Conservation (phyloP, 1,140 invertebrate genomes). For the Polypedilum pembai region DNA sequence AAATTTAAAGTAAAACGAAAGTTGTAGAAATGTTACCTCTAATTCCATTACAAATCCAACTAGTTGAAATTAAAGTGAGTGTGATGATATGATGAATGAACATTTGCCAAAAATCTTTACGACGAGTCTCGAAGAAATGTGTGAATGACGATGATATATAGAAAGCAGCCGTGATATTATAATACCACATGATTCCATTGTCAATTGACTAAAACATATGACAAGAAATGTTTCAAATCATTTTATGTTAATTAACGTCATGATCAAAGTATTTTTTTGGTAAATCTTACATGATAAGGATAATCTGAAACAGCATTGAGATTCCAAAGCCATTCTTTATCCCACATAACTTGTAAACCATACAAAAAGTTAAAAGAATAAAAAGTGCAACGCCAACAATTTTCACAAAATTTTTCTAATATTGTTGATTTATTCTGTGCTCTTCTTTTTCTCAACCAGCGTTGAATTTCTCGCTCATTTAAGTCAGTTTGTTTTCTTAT, state of each 20-base stretch:
- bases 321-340: constrained; percentile 92
- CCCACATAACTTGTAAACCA: constrained; percentile 77
- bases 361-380: constrained; percentile 77
- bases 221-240: not conserved
- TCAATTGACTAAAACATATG: constrained; percentile 52
- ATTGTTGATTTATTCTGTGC: constrained; percentile 80
- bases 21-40: no score
- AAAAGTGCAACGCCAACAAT: constrained; percentile 81
- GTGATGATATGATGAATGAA: constrained; percentile 94
- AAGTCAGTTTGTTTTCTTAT: constrained; percentile 81
- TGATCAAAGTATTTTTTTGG: no score
- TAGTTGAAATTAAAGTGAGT: constrained; percentile 79
- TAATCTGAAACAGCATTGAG: constrained; percentile 82
- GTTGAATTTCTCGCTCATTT: constrained; percentile 76
- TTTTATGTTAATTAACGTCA: no score
- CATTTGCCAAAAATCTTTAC: constrained; percentile 98
- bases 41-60: constrained; percentile 84
- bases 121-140: constrained; percentile 86
- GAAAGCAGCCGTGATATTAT: constrained; percentile 89
- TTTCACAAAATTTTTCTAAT: constrained; percentile 85
- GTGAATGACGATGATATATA: constrained; percentile 91
- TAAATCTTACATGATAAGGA: constrained; percentile 52
- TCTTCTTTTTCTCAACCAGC: constrained; percentile 77
- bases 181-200: constrained; percentile 86
- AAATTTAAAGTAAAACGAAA: no score